Evolutionary conservation across 2,797 vertebrate genomes (phyloP).

Genomic region (Eidolon dupreanum): DNA sequence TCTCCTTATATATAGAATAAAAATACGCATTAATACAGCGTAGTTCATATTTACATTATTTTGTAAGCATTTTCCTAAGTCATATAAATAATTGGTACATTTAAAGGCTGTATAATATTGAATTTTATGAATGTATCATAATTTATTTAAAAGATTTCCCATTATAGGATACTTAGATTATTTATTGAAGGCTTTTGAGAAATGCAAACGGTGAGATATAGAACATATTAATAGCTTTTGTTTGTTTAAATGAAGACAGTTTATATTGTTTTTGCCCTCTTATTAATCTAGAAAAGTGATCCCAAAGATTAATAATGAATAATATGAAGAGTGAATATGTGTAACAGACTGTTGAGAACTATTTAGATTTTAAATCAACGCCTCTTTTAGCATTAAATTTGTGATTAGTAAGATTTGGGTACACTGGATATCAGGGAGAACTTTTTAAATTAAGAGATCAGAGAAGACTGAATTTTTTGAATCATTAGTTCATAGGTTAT

Average conservation of each 20-base stretch:
- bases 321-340: not conserved
- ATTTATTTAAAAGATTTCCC: not conserved
- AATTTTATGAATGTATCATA: not conserved
- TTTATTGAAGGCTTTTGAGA: not conserved
- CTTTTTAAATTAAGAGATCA: not conserved
- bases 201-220: not conserved
- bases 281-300: conserved; percentile 4
- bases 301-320: not conserved
- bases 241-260: not conserved
- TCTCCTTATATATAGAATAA: not conserved
- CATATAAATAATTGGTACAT: not conserved
- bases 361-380: not conserved
- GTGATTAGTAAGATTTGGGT: not conserved
- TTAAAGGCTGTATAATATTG: not conserved
- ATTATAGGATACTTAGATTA: not conserved
- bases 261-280: not conserved
- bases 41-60: not conserved
- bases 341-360: not conserved
- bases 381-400: not conserved
- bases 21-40: not conserved
- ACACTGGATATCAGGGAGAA: not conserved
- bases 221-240: not conserved
- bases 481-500: not conserved
- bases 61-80: not conserved
- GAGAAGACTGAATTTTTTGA: not conserved